Evolutionary conservation across 1,140 invertebrate species (phyloP).

Genomic region (Atta texana): DNA sequence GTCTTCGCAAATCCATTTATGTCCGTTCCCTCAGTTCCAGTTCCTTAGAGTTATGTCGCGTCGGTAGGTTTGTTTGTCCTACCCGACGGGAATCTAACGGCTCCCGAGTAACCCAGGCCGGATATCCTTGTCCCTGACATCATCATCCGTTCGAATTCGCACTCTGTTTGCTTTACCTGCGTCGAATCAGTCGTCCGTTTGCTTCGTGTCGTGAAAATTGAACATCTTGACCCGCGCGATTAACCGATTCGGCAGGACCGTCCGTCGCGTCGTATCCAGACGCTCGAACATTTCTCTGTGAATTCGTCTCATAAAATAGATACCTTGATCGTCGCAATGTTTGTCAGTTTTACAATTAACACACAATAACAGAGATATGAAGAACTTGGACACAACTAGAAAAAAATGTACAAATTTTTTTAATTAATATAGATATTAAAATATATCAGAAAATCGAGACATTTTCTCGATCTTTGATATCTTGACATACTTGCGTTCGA

Average conservation of each 20-base stretch:
- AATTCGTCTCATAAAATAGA: background rate
- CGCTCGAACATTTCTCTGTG: background rate
- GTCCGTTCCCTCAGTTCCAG: conserved; percentile 36
- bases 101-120: conserved; percentile 30
- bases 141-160: conserved; percentile 51
- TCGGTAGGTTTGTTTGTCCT: conserved; percentile 51
- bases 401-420: background rate
- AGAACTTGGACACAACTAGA: background rate
- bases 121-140: conserved; percentile 62
- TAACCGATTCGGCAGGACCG: background rate
- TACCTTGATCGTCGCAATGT: background rate
- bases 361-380: background rate
- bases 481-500: background rate
- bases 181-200: conserved; percentile 9
- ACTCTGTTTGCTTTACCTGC: conserved; percentile 34
- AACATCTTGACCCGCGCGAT: conserved; percentile 28
- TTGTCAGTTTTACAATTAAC: background rate
- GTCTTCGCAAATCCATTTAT: conserved; percentile 58
- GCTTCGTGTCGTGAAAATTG: conserved; percentile 8
- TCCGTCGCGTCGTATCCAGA: background rate
- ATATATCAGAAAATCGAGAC: background rate
- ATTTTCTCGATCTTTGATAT: background rate
- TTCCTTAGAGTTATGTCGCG: conserved; percentile 17
- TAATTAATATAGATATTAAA: background rate
- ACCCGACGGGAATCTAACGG: conserved; percentile 23